Evolutionary conservation across 2,888 invertebrate genomes (phyloP).

Genomic region (Xestia ashworthii): DNA sequence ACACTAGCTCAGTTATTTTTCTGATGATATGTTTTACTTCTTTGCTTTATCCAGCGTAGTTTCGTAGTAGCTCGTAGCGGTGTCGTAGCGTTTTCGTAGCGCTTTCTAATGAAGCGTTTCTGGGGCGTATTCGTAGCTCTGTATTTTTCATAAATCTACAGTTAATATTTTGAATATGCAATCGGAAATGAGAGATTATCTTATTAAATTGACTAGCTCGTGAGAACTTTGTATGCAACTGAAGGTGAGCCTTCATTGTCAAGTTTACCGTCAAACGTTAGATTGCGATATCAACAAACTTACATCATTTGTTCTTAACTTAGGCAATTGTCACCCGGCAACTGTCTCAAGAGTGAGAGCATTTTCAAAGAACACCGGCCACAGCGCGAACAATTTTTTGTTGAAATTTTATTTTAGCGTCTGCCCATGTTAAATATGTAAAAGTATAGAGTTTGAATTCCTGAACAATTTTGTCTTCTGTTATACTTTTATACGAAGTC

Average conservation of each 20-base stretch:
- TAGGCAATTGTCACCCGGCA: conserved; percentile 48
- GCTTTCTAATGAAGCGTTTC: neutral
- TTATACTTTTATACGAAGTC: too few relatives aligned
- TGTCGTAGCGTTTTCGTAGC: neutral
- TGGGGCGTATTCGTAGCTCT: conserved; percentile 2
- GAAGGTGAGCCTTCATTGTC: conserved; percentile 41
- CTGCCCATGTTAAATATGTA: too few relatives aligned
- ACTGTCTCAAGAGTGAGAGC: conserved; percentile 41
- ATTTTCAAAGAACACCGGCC: too few relatives aligned
- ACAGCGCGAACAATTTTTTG: too few relatives aligned
- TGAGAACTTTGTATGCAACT: conserved; percentile 7
- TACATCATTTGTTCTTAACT: conserved; percentile 54
- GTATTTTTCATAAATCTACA: neutral
- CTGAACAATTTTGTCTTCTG: too few relatives aligned
- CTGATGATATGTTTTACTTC: neutral
- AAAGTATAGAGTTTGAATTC: too few relatives aligned
- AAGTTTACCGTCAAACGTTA: conserved; percentile 43
- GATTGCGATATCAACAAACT: conserved; percentile 61
- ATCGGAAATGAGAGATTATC: neutral
- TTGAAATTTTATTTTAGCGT: too few relatives aligned
- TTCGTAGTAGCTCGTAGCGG: neutral
- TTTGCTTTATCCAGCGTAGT: neutral
- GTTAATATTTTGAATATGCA: neutral
- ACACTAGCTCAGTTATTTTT: neutral
- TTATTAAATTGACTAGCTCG: neutral